These are phyloP conservation scores for Epinephelus malabaricus DNA, from an alignment of 2,797 vertebrate species.

Conservation along the genomic window DNA sequence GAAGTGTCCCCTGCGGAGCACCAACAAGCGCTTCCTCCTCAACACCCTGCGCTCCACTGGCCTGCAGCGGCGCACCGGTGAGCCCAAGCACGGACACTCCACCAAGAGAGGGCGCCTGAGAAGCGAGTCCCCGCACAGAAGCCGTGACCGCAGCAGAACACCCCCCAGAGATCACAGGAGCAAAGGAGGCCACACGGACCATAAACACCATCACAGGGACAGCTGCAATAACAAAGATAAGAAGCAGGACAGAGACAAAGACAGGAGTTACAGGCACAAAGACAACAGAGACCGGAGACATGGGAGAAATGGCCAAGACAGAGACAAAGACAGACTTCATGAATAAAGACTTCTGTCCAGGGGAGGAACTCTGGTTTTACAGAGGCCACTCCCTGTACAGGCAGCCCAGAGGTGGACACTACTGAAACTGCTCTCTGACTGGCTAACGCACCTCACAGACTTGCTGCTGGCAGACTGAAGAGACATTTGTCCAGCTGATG, in stretches of 20 bases:
- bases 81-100: conserved; percentile 34
- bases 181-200: conserved; percentile 43
- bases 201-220: conserved; percentile 58
- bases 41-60: conserved; percentile 95
- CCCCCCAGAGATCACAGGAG: conserved; percentile 61
- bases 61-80: conserved; percentile 52
- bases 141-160: conserved; percentile 67
- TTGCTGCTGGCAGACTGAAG: too few relatives aligned
- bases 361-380: conserved; percentile 28
- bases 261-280: conserved; percentile 56
- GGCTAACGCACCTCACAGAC: conserved; percentile 2
- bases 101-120: conserved; percentile 52
- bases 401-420: conserved; percentile 21
- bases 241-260: conserved; percentile 63
- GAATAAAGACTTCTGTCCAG: conserved; percentile 42
- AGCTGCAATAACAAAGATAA: conserved; percentile 53
- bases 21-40: conserved; percentile 97
- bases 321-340: conserved; percentile 59
- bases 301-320: conserved; percentile 46
- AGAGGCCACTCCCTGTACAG: conserved; percentile 27
- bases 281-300: conserved; percentile 55
- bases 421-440: conserved; percentile 27
- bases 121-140: conserved; percentile 59
- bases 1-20: conserved; percentile 94
- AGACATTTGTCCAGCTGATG: background rate